Evolutionary conservation across 2,797 vertebrate genomes (phyloP).

Genomic region (Pitangus sulphuratus): DNA sequence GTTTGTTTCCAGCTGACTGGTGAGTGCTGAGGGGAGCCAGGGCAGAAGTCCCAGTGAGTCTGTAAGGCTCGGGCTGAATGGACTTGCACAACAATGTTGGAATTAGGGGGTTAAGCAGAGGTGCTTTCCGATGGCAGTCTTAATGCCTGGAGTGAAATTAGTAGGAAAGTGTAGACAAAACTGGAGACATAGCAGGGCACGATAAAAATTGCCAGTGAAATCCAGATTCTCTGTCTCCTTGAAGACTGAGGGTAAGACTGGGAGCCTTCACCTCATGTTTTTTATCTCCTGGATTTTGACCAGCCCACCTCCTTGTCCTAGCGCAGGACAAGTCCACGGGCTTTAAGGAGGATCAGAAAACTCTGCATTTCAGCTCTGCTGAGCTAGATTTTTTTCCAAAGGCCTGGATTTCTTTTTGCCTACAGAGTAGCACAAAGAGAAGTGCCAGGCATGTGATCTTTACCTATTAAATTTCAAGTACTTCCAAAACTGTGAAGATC

Average conservation of each 20-base stretch:
- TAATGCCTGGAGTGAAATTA: not conserved
- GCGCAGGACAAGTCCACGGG: not conserved
- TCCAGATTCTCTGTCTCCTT: not conserved
- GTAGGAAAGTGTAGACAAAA: not conserved
- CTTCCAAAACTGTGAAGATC: not conserved
- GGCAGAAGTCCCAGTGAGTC: not conserved
- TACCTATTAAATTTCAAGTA: not conserved
- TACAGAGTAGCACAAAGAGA: not conserved
- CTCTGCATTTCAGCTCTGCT: not conserved
- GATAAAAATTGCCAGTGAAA: not conserved
- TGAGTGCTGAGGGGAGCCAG: not conserved
- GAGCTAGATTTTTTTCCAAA: not conserved
- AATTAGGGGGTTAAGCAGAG: not conserved
- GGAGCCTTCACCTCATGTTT: not conserved
- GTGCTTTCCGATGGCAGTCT: not conserved
- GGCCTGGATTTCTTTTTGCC: not conserved
- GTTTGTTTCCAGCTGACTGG: not conserved
- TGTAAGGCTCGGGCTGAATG: not conserved
- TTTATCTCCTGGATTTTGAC: not conserved
- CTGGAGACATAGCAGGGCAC: not conserved
- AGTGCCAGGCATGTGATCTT: not conserved
- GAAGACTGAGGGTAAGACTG: not conserved
- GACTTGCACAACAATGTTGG: not conserved
- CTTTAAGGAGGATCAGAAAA: not conserved
- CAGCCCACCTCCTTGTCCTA: not conserved